Percentiles rank a stretch among this genome's conserved stretches.
Conservation (phyloP, 2,113 vertebrate species). For the Lathamus discolor region DNA sequence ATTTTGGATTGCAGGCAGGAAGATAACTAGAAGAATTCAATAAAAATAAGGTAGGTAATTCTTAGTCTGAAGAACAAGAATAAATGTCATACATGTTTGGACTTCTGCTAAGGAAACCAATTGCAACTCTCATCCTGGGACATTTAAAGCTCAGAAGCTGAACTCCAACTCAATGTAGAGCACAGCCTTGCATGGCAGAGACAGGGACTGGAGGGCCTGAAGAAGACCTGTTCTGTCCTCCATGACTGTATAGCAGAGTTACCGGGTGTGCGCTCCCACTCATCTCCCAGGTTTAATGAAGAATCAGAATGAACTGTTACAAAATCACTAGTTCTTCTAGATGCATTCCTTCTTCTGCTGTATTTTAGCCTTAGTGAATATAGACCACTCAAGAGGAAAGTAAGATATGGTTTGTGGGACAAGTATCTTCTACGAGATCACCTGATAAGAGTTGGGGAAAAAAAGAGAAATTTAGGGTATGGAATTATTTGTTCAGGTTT, state of each 20-base stretch:
- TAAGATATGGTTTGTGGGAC: background rate
- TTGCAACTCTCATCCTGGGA: background rate
- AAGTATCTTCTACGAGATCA: background rate
- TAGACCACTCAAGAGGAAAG: background rate
- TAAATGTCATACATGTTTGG: background rate
- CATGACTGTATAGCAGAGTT: background rate
- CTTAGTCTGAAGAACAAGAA: background rate
- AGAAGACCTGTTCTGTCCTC: background rate
- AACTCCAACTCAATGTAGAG: background rate
- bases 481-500: background rate
- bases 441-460: background rate
- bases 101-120: background rate
- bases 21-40: background rate
- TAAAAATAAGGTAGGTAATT: background rate
- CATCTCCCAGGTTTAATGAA: background rate
- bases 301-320: background rate
- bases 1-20: background rate
- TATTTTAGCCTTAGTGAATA: background rate
- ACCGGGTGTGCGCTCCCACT: background rate
- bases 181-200: background rate
- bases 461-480: background rate
- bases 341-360: background rate
- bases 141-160: background rate
- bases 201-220: rapidly evolving
- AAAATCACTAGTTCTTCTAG: background rate